Base-by-base conservation (phyloP, 2,113 vertebrate genomes). In the Spilogale gracilis region DNA sequence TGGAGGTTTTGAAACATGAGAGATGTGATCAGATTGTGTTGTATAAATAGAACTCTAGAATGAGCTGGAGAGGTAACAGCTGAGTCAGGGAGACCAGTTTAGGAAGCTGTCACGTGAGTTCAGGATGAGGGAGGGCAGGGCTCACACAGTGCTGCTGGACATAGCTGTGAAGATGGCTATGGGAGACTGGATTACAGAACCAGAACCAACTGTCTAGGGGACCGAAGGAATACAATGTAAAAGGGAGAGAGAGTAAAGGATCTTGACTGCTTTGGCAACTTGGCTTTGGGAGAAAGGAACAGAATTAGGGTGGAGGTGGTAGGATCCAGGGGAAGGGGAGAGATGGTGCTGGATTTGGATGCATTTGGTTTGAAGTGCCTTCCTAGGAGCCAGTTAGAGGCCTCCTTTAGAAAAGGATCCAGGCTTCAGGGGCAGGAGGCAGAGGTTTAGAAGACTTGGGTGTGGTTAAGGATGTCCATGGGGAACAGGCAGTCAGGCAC, bases 21-120 rank as follows among this genome's bases (percentile, higher is more conserved):
- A 58, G 92, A 81, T 90, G 95, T 90, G 86, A 92, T 96, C 89
- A 93, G 95, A 96, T 93, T 96, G 92, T 97, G 76, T 94, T 94
- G 71, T 94, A 94, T 97, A 97, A 97, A 97, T 94, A 98, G 97
- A 93, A 95, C 93, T 96, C 95, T 94, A 93, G 82, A 97, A 90
- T 60, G 91, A 61, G 56, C 90, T 84, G 32, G 87, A 63, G 65
- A 94, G 81, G 78, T 90, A 43, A 85, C 56, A 56, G 89, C 92
- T 97, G 96, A 97, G 67, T 96, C 96, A 90, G 97, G 48, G 90
- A 95, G 87, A 56, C 82, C 20, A 27, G 43, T 45, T 52, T 17
- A 78, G 79, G 79, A 69, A 76, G 61, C 18, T 8, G 3, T 52
- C 27, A 12, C 4, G 2, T 69, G 54, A 4, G 65, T 63, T 60